Base-by-base conservation (phyloP, 2,888 invertebrate genomes). In the Pristionchus mayeri region DNA sequence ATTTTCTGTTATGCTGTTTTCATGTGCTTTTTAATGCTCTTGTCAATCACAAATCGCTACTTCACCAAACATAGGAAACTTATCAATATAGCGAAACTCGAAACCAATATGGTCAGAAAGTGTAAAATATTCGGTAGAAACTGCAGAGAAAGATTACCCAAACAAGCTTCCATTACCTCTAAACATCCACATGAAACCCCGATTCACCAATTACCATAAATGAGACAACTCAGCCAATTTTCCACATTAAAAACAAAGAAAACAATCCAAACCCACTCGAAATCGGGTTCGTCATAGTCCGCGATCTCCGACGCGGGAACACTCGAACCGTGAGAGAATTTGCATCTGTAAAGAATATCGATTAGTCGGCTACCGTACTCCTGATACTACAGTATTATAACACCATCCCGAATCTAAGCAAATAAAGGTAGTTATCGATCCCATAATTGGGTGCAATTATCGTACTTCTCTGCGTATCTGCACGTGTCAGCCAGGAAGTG, bases 201-300 rank as follows among this genome's bases (percentile, higher is more conserved):
- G 21, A n/a, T 11, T 9, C 57, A n/a, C 57, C 57, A 24, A 3
- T 21, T 57, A 1, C 2, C n/a, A n/a, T 24, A 52, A 52, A 52
- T 11, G n/a, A n/a, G n/a, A n/a, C n/a, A n/a, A n/a, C n/a, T n/a
- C n/a, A n/a, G 52, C 4, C 6, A 52, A 52, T 11, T 52, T 52
- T 52, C n/a, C 52, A 52, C 52, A 52, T 3, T 21, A 52, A 18
- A 52, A 16, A 52, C 52, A 16, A 60, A 60, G 13, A 30, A 67
- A 18, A 67, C 21, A 30, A 16, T n/a, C n/a, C 6, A 13, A 34
- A 85, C 86, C 40, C 24, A 87, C 88, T 44, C 27, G 50, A 85
- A 88, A 81, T 89, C 87, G 13, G 89, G 89, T 34, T 87, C 86
- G 67, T 84, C 75, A 60, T 88, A 89, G n/a, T 88, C 88, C 75